Evolutionary conservation across 2,797 vertebrate species (phyloP).

Genomic region (Sebastolobus altivelis): DNA sequence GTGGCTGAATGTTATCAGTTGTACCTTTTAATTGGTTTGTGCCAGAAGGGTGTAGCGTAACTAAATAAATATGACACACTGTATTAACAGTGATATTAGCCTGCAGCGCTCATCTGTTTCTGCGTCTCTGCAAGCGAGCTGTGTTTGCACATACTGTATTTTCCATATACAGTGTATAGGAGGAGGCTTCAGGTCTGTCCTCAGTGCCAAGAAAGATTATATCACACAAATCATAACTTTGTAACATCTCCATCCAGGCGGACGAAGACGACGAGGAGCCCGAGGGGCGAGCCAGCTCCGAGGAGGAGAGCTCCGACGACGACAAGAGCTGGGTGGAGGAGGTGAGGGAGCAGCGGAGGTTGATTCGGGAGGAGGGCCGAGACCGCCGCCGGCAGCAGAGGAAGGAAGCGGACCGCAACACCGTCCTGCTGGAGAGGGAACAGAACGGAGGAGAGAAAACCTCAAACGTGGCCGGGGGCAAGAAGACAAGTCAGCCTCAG

Average conservation of each 20-base stretch:
- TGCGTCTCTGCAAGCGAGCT: not conserved
- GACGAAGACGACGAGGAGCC: conserved; percentile 89
- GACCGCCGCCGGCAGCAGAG: conserved; percentile 85
- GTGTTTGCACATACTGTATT: not conserved
- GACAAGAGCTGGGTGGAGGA: conserved; percentile 98
- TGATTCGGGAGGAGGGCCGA: conserved; percentile 89
- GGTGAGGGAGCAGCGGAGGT: conserved; percentile 94
- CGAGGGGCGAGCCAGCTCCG: conserved; percentile 94
- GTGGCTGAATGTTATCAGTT: too few species aligned
- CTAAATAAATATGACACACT: conserved; percentile 2
- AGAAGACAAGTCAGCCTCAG: conserved; percentile 81
- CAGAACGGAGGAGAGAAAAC: conserved; percentile 20
- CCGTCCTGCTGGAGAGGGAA: conserved; percentile 81
- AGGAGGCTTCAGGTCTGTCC: not conserved
- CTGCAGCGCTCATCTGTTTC: not conserved
- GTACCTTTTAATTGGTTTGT: not conserved
- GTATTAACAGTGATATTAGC: not conserved
- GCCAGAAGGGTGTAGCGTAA: not conserved
- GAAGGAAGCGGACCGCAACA: conserved; percentile 88
- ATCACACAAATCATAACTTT: not conserved
- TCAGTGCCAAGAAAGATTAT: not conserved
- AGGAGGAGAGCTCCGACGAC: conserved; percentile 96
- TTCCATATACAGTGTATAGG: not conserved
- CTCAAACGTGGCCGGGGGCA: conserved; percentile 29
- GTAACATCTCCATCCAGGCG: conserved; percentile 37